phyloP scores from a whole-genome alignment of 1,140 invertebrate species.

The Penaeus japonicus region DNA sequence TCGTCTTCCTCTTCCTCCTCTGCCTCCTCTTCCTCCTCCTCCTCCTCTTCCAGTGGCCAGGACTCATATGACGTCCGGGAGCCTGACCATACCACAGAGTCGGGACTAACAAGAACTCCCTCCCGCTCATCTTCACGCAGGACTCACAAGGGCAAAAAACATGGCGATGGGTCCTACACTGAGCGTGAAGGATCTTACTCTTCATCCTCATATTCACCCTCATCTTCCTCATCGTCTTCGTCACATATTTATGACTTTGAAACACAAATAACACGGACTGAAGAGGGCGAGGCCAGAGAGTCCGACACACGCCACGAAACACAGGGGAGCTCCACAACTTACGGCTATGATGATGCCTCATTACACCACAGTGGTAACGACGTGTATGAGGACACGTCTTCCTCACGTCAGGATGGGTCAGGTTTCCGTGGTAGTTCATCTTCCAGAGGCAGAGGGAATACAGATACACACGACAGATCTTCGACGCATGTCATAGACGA shows the following conservation, averaged over 20 bases:
- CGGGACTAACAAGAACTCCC: not conserved
- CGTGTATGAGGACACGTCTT: too few relatives aligned
- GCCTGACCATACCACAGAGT: not conserved
- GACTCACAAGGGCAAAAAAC: not conserved
- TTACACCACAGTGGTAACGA: too few relatives aligned
- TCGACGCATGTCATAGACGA: too few relatives aligned
- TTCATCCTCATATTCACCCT: conserved; percentile 31
- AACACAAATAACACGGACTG: not conserved
- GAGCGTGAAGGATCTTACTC: conserved; percentile 26
- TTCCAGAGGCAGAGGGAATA: too few relatives aligned
- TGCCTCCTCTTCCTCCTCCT: not conserved
- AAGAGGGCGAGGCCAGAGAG: not conserved
- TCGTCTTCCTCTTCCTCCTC: not conserved
- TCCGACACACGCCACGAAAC: not conserved
- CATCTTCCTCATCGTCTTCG: not conserved
- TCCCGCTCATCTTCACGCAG: not conserved
- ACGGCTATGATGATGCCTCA: too few relatives aligned
- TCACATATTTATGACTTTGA: not conserved
- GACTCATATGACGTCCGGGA: not conserved
- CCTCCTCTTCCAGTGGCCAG: not conserved
- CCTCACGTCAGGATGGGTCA: too few relatives aligned
- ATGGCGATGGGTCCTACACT: conserved; percentile 10
- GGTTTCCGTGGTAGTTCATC: too few relatives aligned
- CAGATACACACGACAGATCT: too few relatives aligned
- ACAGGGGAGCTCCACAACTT: too few relatives aligned